Evolutionary conservation across 2,113 vertebrate species (phyloP).

Genomic region (Oxyruncus cristatus): DNA sequence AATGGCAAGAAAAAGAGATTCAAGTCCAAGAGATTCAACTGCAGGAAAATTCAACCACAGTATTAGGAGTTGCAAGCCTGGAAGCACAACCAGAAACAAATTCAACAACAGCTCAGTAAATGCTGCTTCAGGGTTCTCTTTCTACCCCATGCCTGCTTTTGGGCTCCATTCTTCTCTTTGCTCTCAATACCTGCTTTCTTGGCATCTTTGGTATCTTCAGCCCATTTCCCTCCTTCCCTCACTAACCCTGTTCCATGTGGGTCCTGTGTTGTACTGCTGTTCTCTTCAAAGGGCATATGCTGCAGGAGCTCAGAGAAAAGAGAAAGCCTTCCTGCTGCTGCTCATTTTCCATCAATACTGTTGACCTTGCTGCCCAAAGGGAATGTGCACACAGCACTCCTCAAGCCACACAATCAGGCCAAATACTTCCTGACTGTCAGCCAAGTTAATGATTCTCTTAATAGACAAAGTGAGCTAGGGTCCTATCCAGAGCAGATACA

Average conservation of each 20-base stretch:
- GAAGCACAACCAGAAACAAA: background rate
- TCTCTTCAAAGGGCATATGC: background rate
- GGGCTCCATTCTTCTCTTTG: background rate
- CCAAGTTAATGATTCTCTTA: background rate
- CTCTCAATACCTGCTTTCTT: fast-evolving
- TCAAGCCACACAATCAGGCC: background rate
- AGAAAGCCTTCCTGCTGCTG: background rate
- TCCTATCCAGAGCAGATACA: background rate
- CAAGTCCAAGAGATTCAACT: background rate
- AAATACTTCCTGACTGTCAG: background rate
- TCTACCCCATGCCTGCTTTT: fast-evolving
- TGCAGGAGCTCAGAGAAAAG: background rate
- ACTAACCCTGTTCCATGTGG: fast-evolving
- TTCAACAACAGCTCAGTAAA: background rate
- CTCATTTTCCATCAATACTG: background rate
- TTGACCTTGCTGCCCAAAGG: background rate
- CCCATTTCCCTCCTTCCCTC: background rate
- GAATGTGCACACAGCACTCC: background rate
- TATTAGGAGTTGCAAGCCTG: background rate
- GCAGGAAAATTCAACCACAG: background rate
- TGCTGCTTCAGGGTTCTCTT: background rate
- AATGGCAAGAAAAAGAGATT: background rate
- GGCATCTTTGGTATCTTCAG: background rate
- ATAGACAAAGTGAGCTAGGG: background rate
- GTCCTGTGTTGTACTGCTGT: background rate